Evolutionary conservation across 2,113 vertebrate species (phyloP).

Genomic region (Tricholaema leucomelas): DNA sequence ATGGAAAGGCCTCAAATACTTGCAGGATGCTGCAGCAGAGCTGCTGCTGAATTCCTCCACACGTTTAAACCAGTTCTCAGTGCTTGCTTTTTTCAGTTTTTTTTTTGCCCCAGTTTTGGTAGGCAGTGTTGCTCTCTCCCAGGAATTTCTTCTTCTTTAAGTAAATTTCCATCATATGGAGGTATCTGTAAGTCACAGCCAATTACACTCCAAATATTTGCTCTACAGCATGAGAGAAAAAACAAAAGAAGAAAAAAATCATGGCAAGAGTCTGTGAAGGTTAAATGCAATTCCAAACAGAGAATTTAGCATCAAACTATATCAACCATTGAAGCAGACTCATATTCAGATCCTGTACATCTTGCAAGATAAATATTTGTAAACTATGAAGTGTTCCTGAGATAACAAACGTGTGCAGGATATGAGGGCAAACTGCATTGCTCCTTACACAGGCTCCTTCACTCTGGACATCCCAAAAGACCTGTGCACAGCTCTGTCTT

Average conservation of each 20-base stretch:
- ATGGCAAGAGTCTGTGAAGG: neutral
- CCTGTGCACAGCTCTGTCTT: neutral
- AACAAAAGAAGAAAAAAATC: neutral
- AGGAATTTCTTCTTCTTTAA: constrained; percentile 54
- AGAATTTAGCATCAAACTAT: neutral
- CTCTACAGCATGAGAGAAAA: constrained; percentile 47
- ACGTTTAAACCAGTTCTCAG: constrained; percentile 66
- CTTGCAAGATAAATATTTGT: constrained; percentile 5
- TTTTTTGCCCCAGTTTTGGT: neutral
- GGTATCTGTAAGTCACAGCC: constrained; percentile 43
- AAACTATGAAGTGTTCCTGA: neutral
- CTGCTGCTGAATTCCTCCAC: constrained; percentile 44
- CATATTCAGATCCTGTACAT: neutral
- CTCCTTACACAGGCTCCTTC: neutral
- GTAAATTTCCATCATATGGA: constrained; percentile 20
- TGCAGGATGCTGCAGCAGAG: constrained; percentile 22
- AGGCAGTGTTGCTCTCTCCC: constrained; percentile 46
- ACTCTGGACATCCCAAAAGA: neutral
- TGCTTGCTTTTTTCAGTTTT: constrained; percentile 12
- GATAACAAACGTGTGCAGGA: neutral
- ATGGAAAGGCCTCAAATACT: constrained; percentile 57
- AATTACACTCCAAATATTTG: constrained; percentile 65
- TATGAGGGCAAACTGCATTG: neutral
- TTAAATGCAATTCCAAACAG: neutral
- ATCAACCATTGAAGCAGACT: neutral